These are phyloP conservation scores for Notoglanidium macrostoma DNA, from an alignment of 2,797 vertebrate genomes.

Conservation along the genomic window DNA sequence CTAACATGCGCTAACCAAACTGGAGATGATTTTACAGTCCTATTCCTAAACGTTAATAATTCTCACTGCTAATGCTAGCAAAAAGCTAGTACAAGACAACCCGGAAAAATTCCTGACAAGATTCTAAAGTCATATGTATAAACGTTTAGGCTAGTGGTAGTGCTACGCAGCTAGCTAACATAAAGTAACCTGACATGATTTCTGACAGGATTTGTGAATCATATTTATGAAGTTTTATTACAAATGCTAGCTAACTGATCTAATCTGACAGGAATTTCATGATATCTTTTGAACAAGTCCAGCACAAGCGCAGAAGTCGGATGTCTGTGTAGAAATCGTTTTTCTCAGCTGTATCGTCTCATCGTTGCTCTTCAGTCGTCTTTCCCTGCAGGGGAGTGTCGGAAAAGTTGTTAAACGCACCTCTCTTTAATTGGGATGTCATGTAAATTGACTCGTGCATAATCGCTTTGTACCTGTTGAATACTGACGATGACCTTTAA, in stretches of 20 bases:
- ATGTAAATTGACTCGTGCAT: background rate
- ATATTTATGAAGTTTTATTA: background rate
- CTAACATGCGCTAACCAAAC: background rate
- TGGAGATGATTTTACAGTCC: background rate
- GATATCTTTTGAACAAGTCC: too few species aligned
- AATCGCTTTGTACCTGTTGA: background rate
- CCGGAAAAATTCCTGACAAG: background rate
- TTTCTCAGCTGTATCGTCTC: background rate
- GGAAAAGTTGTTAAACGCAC: background rate
- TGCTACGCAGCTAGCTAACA: background rate
- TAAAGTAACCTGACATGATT: background rate
- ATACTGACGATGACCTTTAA: background rate
- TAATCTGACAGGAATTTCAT: background rate
- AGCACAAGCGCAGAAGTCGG: background rate
- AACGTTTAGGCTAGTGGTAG: background rate
- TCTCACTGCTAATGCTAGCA: background rate
- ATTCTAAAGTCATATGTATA: background rate
- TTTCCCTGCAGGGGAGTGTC: background rate
- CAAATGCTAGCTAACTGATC: background rate
- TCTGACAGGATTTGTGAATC: background rate
- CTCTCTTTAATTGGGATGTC: background rate
- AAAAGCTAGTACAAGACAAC: background rate
- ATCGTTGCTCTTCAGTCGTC: background rate
- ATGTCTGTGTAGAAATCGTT: background rate
- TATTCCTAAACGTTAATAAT: background rate